Percentiles rank a stretch among this genome's conserved stretches.
Conservation (phyloP, 1,140 invertebrate species). For the Littorina saxatilis region DNA sequence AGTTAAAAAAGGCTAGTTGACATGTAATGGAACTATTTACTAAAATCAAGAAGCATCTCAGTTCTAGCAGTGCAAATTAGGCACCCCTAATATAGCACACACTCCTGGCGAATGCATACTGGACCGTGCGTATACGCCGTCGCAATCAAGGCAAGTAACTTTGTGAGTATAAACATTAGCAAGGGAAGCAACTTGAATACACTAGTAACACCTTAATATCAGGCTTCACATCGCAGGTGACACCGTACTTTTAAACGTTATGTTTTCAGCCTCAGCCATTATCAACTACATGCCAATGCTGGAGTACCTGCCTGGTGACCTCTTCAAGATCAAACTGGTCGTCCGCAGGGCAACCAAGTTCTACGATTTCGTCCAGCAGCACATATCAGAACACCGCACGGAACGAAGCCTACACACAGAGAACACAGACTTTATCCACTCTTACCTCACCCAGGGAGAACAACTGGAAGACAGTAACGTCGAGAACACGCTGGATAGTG, state of each 20-base stretch:
- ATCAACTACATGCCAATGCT: conserved; percentile 25
- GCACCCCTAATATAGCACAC: too few relatives aligned
- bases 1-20: too few relatives aligned
- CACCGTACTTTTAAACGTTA: too few relatives aligned
- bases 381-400: conserved; percentile 15
- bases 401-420: conserved; percentile 32
- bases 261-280: background rate
- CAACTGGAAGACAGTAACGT: background rate
- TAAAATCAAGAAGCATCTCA: too few relatives aligned
- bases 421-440: conserved; percentile 47
- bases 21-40: too few relatives aligned
- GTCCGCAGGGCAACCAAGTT: conserved; percentile 8
- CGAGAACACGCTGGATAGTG: background rate
- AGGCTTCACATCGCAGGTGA: background rate
- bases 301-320: conserved; percentile 46
- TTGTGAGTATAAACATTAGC: too few relatives aligned
- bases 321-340: conserved; percentile 39
- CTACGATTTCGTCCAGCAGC: conserved; percentile 10
- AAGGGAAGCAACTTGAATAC: too few relatives aligned
- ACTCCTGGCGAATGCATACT: background rate
- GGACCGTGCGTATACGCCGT: too few relatives aligned
- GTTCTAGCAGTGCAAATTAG: too few relatives aligned
- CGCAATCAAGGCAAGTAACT: too few relatives aligned
- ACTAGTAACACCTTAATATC: too few relatives aligned
- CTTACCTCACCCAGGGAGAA: conserved; percentile 48